These are phyloP conservation scores for Ricordea florida DNA, from an alignment of 92 coral and sea anemone species.

Conservation along the genomic window DNA sequence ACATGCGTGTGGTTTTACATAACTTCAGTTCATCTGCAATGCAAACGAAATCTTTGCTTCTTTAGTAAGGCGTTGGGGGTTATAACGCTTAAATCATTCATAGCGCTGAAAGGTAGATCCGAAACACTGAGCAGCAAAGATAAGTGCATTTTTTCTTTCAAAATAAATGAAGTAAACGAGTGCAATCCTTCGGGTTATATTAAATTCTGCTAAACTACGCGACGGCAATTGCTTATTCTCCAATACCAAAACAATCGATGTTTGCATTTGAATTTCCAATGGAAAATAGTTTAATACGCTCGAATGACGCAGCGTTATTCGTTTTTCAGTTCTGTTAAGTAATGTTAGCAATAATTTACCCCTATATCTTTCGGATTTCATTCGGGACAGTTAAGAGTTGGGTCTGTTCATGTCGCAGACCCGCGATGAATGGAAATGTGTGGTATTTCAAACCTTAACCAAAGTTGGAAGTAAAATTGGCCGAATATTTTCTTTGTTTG, in stretches of 20 bases:
- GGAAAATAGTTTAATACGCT: background rate
- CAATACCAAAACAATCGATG: background rate
- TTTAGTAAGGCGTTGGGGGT: no score
- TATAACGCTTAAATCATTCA: background rate
- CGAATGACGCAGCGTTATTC: background rate
- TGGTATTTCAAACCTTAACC: no score
- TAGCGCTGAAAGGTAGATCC: background rate
- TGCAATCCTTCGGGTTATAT: background rate
- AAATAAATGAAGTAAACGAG: background rate
- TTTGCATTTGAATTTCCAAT: background rate
- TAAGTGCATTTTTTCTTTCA: background rate
- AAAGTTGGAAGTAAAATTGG: no score
- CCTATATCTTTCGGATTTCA: no score
- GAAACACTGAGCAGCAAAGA: background rate
- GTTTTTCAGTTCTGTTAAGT: background rate
- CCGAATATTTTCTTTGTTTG: no score
- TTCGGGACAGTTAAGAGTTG: no score
- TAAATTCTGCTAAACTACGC: background rate
- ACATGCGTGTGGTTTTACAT: constrained; percentile 62
- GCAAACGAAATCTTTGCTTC: constrained; percentile 10
- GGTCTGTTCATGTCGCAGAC: no score
- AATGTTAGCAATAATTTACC: constrained; percentile 4
- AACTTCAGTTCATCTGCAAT: constrained; percentile 63
- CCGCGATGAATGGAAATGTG: no score
- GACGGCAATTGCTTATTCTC: background rate